Evolutionary conservation across 1,140 invertebrate species (phyloP).

Genomic region (Vanessa atalanta): DNA sequence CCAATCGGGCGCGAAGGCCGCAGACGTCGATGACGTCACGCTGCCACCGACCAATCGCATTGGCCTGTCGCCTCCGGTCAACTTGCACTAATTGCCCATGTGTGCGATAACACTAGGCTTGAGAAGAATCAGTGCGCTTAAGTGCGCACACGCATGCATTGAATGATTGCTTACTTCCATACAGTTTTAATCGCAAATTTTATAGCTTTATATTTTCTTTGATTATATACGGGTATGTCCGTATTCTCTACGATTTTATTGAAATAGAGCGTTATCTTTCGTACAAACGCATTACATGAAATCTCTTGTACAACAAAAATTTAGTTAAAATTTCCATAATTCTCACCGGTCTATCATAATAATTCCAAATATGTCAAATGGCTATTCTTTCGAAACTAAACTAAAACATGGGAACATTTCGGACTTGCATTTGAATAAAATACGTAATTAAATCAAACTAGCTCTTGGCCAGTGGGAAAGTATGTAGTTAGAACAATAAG

Average conservation of each 20-base stretch:
- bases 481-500: slow-evolving; percentile 49
- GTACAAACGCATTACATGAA: neutral
- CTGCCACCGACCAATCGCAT: slow-evolving; percentile 65
- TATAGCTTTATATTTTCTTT: neutral
- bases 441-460: slow-evolving; percentile 60
- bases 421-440: slow-evolving; percentile 54
- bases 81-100: slow-evolving; percentile 79
- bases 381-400: slow-evolving; percentile 49
- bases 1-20: slow-evolving; percentile 78
- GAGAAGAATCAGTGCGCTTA: slow-evolving; percentile 69
- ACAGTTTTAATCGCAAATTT: slow-evolving; percentile 6
- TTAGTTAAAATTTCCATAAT: slow-evolving; percentile 22
- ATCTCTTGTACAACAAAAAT: slow-evolving; percentile 3
- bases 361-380: slow-evolving; percentile 41
- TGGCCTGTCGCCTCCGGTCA: slow-evolving; percentile 75
- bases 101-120: slow-evolving; percentile 75
- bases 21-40: slow-evolving; percentile 74
- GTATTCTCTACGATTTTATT: neutral
- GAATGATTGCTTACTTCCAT: slow-evolving; percentile 32
- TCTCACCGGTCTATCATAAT: slow-evolving; percentile 20
- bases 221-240: neutral
- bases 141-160: slow-evolving; percentile 58
- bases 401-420: slow-evolving; percentile 62
- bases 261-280: neutral
- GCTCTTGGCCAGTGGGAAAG: slow-evolving; percentile 66